Base-by-base conservation (phyloP, 2,888 invertebrate species). In the Acanthosoma haemorrhoidale region DNA sequence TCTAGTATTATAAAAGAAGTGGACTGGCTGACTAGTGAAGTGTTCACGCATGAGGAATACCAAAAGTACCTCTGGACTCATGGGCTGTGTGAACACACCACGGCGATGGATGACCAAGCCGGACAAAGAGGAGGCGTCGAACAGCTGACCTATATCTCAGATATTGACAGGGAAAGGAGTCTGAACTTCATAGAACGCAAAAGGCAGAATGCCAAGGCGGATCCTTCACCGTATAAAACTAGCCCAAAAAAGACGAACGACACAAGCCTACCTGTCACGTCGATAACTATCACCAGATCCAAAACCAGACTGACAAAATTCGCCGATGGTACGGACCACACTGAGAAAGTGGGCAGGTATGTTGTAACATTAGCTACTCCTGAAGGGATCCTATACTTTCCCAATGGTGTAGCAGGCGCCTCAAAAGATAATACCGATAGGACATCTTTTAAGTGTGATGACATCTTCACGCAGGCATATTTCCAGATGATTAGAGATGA, bases 211-310 rank as follows among this genome's bases (percentile, higher is more conserved):
- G n/a, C n/a, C n/a, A n/a, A n/a, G n/a, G n/a, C n/a, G n/a, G n/a
- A n/a, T n/a, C n/a, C n/a, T n/a, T n/a, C n/a, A n/a, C n/a, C n/a
- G n/a, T n/a, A n/a, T n/a, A n/a, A n/a, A n/a, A 5, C 4, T 2
- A n/a, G 25, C 6, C 6, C 13, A 4, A 13, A n/a, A 0, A 29
- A 21, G 8, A n/a, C 25, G 9, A 6, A 25, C n/a, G 2, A 13
- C 1, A 51, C n/a, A 25, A n/a, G 0, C 6, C 25, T 60, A 21
- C 70, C 70, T 15, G 43, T 70, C 8, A 32, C 67, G 13, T 25
- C 60, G 3, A 71, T 71, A 32, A 68, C 68, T n/a, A 51, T 71
- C 29, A 43, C 51, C 15, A 60, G 71, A 2, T 71, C 71, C 21
- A 68, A 39, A 31, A 68, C 71, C 3, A 18, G 51, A n/a, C 29